Conservation (phyloP, 2,888 invertebrate species). For the Euclidia mi region DNA sequence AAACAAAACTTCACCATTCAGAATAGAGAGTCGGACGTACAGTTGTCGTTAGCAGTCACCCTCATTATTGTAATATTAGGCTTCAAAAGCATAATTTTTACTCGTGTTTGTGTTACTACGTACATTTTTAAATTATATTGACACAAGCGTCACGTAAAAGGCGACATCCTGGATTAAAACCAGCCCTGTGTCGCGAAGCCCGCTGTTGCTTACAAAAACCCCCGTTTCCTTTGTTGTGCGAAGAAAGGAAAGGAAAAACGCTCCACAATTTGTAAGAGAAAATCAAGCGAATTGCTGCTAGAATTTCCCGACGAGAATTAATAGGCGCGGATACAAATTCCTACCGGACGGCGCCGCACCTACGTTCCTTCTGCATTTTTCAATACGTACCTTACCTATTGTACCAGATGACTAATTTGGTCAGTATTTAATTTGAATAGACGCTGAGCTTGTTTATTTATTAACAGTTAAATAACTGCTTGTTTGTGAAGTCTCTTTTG, state of each 20-base stretch:
- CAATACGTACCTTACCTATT: constrained; percentile 1
- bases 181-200: constrained; percentile 50
- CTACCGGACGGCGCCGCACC: constrained; percentile 27
- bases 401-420: constrained; percentile 13
- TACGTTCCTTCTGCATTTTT: constrained; percentile 10
- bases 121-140: too few species aligned
- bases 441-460: constrained; percentile 10
- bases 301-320: constrained; percentile 63
- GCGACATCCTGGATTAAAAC: constrained; percentile 69
- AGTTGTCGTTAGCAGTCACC: too few species aligned
- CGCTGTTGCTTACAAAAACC: constrained; percentile 63
- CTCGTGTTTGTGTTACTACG: too few species aligned
- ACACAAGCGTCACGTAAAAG: constrained; percentile 70
- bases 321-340: constrained; percentile 56
- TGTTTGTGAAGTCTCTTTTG: neutral
- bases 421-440: constrained; percentile 13
- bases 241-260: constrained; percentile 64
- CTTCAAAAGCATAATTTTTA: too few species aligned
- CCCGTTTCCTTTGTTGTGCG: constrained; percentile 70
- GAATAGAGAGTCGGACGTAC: too few species aligned
- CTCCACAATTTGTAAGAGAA: constrained; percentile 66
- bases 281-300: constrained; percentile 70
- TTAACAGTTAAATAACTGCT: constrained; percentile 7
- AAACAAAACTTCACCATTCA: too few species aligned
- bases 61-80: too few species aligned